Percentiles rank a stretch among this genome's conserved stretches.
Conservation (phyloP, 2,888 invertebrate genomes). For the Marronus borbonicus region DNA sequence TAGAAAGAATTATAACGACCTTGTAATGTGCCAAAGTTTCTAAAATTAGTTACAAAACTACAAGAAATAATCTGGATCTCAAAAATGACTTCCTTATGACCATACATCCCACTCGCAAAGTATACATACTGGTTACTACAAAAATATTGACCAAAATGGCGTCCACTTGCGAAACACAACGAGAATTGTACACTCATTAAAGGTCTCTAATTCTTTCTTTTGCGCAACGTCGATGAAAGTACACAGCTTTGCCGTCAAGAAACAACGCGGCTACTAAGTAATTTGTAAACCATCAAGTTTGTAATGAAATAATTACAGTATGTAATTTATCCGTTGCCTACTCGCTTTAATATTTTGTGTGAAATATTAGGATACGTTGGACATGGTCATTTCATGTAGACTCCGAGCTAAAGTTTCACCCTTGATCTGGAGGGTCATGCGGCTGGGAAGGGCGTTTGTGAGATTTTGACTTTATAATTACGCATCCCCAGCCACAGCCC, state of each 20-base stretch:
- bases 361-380: conserved; percentile 42
- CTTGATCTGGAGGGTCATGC: conserved; percentile 44
- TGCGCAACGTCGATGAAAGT: neutral
- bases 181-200: neutral
- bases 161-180: neutral
- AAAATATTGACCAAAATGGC: neutral
- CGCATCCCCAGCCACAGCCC: conserved; percentile 64
- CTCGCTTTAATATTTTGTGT: conserved; percentile 40
- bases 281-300: conserved; percentile 32
- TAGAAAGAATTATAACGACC: too few relatives aligned
- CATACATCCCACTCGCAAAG: too few relatives aligned
- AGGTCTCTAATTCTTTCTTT: neutral
- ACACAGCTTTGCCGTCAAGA: conserved; percentile 6
- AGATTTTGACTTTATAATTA: conserved; percentile 70
- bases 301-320: conserved; percentile 35
- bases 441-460: conserved; percentile 53
- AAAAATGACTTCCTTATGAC: too few relatives aligned
- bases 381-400: conserved; percentile 44
- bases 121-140: too few relatives aligned
- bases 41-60: too few relatives aligned
- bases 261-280: conserved; percentile 29
- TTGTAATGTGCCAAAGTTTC: too few relatives aligned
- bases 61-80: too few relatives aligned
- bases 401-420: conserved; percentile 39
- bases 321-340: conserved; percentile 30